Percentiles rank a stretch among this genome's conserved stretches.
Evolutionary conservation across 2,113 vertebrate species (phyloP).

Genomic region (Alaudala cheleensis): DNA sequence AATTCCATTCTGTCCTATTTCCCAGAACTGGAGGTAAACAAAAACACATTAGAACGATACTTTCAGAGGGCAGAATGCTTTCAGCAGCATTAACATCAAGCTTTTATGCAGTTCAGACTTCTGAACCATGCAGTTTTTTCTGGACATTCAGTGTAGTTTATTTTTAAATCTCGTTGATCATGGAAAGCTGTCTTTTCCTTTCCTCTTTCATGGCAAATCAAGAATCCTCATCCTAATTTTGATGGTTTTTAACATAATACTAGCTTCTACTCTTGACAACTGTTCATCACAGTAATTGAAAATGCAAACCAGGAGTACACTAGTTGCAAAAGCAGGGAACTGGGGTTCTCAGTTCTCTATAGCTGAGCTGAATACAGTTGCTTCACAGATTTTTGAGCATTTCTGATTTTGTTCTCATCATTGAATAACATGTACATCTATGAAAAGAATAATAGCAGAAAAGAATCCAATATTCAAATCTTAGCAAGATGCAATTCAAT

Average conservation of each 20-base stretch:
- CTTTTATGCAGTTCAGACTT: background rate
- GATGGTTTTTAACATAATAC: background rate
- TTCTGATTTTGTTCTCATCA: background rate
- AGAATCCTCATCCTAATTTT: background rate
- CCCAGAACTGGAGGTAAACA: background rate
- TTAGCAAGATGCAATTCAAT: background rate
- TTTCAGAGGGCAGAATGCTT: background rate
- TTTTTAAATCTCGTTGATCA: background rate
- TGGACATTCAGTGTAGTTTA: background rate
- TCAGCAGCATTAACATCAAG: background rate
- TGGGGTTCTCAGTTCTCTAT: background rate
- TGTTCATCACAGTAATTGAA: background rate
- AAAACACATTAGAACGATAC: background rate
- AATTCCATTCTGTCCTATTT: background rate
- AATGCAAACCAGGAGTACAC: background rate
- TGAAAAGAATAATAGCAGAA: background rate
- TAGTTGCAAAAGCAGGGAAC: background rate
- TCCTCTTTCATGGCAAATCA: background rate
- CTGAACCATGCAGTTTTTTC: background rate
- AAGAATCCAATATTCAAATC: background rate
- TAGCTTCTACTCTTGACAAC: background rate
- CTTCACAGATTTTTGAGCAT: background rate
- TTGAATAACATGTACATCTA: background rate
- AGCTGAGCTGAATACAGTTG: background rate
- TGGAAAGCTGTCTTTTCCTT: background rate